Base-by-base conservation (phyloP, 2,888 invertebrate species). In the Dermolepida albohirtum region DNA sequence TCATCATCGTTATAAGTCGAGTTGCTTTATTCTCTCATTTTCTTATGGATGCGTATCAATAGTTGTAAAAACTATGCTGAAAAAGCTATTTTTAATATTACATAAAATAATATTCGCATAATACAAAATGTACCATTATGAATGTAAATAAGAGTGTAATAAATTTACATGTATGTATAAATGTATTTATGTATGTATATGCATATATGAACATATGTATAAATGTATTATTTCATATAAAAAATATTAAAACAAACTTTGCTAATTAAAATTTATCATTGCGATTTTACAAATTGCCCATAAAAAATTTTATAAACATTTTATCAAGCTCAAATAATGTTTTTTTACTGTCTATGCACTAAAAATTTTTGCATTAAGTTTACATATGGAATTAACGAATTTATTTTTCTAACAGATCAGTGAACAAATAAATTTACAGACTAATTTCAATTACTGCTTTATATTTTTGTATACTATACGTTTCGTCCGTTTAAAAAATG, bases 291-390 rank as follows among this genome's bases (percentile, higher is more conserved):
- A 59, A 59, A 59, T 57, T 57, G 57, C 43, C 57, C 22, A 22
- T 57, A 57, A 57, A 57, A 54, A 57, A 57, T 14, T 59, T 47
- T 29, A 44, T 59, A 47, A 59, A 59, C 44, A 59, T 44, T 59
- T 27, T 59, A 59, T 59, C 10, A 49, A 49, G 22, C 8, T 59
- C 1, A 34, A 11, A 1, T 7, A 47, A 8, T 47, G 6, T 62
- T n/a, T 29, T 39, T 62, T 29, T 52, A 51, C 34, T 34, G 34
- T 34, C 6, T 34, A 34, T 6, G 34, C 29, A 34, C 51, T 14
- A 52, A 14, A 52, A 5, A 2, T 29, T 62, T 44, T 44, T 14
- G 47, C 14, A 47, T 47, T 17, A 34, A 14, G 44, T 62, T 47
- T 62, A 62, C 44, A 34, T 59, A 62, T 62, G 47, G 47, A n/a